Conservation (phyloP, 2,888 invertebrate species). For the Agrotis segetum region DNA sequence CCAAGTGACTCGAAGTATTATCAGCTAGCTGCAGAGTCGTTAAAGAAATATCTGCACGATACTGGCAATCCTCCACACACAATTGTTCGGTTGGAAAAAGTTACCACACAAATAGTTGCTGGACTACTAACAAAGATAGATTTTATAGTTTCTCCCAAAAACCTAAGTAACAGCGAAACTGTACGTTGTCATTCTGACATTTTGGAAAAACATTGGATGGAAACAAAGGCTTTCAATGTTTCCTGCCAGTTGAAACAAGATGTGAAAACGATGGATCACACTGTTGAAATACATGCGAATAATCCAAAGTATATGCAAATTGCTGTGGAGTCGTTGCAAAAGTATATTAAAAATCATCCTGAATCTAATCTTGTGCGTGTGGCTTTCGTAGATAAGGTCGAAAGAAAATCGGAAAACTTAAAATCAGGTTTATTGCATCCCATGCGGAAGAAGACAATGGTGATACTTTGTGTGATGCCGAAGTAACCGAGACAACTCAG, state of each 20-base stretch:
- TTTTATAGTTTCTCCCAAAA: constrained; percentile 38
- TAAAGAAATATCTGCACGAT: constrained; percentile 46
- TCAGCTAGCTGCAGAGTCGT: constrained; percentile 49
- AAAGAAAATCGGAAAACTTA: neutral
- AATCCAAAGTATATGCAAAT: constrained; percentile 55
- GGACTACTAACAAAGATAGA: constrained; percentile 60
- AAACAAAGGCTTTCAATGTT: constrained; percentile 46
- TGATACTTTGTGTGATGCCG: constrained; percentile 51
- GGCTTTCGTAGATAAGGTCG: constrained; percentile 50
- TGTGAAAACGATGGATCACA: neutral
- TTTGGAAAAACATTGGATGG: constrained; percentile 68
- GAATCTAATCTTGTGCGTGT: constrained; percentile 51
- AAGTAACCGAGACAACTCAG: constrained; percentile 16
- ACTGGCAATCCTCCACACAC: constrained; percentile 25
- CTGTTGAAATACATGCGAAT: constrained; percentile 4
- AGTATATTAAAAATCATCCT: constrained; percentile 60
- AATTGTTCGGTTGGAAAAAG: constrained; percentile 56
- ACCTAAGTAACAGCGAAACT: constrained; percentile 20
- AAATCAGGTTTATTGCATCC: constrained; percentile 45
- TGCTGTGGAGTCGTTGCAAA: constrained; percentile 68
- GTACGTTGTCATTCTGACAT: constrained; percentile 63
- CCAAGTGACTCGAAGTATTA: constrained; percentile 46
- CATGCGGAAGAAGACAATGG: constrained; percentile 43
- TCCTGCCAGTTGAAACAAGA: constrained; percentile 33
- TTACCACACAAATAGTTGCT: constrained; percentile 64